Percentiles rank a stretch among this genome's conserved stretches.
Evolutionary conservation across 2,888 invertebrate genomes (phyloP).

Genomic region (Caenorhabditis sinica): DNA sequence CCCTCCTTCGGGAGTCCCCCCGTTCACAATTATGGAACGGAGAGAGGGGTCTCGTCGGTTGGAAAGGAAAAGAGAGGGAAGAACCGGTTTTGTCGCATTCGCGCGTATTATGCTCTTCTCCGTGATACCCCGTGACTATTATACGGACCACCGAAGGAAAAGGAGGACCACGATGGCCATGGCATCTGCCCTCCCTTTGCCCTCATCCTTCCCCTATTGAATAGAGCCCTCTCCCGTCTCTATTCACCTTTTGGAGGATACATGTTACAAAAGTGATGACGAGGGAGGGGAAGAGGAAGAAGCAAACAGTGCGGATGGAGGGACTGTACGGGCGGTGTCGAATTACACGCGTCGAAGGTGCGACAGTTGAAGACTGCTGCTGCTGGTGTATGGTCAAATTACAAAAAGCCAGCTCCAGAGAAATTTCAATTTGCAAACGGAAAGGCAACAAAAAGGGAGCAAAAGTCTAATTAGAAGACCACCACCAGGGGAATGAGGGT

Average conservation of each 20-base stretch:
- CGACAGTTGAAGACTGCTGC: constrained; percentile 17
- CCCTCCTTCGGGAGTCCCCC: constrained; percentile 17
- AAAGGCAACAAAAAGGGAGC: not conserved
- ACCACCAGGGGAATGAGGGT: constrained; percentile 32
- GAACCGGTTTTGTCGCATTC: constrained; percentile 35
- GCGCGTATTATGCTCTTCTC: constrained; percentile 50
- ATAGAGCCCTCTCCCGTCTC: constrained; percentile 1
- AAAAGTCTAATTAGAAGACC: constrained; percentile 55
- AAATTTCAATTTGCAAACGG: constrained; percentile 22
- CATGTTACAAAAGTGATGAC: constrained; percentile 47
- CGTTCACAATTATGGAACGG: constrained; percentile 51
- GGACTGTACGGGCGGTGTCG: constrained; percentile 39
- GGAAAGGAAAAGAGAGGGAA: too few species aligned
- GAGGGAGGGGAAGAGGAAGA: constrained; percentile 11
- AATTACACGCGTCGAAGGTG: constrained; percentile 23
- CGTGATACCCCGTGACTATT: constrained; percentile 24
- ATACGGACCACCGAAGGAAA: constrained; percentile 49
- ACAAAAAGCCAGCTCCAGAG: not conserved
- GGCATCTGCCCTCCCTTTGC: constrained; percentile 39
- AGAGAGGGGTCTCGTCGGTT: not conserved
- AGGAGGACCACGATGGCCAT: not conserved
- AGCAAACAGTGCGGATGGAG: not conserved
- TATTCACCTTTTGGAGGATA: constrained; percentile 52
- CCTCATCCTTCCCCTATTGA: constrained; percentile 11
- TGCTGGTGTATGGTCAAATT: constrained; percentile 11